Percentiles rank a stretch among this genome's conserved stretches.
Evolutionary conservation across 2,888 invertebrate species (phyloP).

Genomic region (Amphipyra berbera): DNA sequence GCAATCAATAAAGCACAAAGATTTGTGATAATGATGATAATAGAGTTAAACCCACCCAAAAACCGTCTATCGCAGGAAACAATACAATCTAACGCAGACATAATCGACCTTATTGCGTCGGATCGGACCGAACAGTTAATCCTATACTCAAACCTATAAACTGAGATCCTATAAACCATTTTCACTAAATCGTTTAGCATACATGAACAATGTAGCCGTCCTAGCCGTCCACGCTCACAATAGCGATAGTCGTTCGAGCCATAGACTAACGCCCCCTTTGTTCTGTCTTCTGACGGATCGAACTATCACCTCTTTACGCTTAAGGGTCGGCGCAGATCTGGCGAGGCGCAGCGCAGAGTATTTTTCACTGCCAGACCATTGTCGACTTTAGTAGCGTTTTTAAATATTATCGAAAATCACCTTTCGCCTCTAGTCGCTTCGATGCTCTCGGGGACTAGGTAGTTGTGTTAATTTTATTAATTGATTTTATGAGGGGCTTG

Average conservation of each 20-base stretch:
- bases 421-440: too few species aligned
- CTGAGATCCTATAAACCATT: constrained; percentile 31
- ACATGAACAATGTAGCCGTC: constrained; percentile 30
- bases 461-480: too few species aligned
- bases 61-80: constrained; percentile 14
- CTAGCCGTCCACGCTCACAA: constrained; percentile 20
- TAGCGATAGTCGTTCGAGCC: constrained; percentile 38
- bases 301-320: constrained; percentile 41
- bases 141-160: too few species aligned
- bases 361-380: too few species aligned
- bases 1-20: constrained; percentile 3
- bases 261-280: constrained; percentile 44
- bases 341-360: constrained; percentile 18
- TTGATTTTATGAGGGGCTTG: too few species aligned
- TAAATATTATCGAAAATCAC: too few species aligned
- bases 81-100: constrained; percentile 28
- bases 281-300: constrained; percentile 35
- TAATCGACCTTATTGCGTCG: constrained; percentile 14
- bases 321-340: too few species aligned
- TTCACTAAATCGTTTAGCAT: constrained; percentile 43
- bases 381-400: too few species aligned
- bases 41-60: constrained; percentile 3
- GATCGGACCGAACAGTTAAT: background rate
- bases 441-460: too few species aligned
- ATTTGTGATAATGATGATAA: background rate